phyloP scores from a whole-genome alignment of 2,888 invertebrate species.

The Timema cristinae region DNA sequence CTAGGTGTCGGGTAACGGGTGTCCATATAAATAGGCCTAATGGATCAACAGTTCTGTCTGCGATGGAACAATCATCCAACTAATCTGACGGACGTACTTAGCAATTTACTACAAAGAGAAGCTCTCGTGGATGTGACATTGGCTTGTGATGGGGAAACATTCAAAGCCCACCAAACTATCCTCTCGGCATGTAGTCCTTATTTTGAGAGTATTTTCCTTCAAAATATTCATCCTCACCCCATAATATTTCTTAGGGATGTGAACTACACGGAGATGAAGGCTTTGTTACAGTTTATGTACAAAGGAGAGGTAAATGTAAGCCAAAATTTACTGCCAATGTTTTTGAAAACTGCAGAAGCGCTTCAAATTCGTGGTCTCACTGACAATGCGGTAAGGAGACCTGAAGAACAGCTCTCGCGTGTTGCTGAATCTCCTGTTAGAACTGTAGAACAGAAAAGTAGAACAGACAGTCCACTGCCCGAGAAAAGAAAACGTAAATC shows the following conservation, averaged over 20 bases:
- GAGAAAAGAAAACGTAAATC: conserved; percentile 62
- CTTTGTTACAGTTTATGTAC: conserved; percentile 89
- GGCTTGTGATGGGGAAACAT: conserved; percentile 75
- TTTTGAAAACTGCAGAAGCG: conserved; percentile 88
- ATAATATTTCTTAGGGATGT: conserved; percentile 92
- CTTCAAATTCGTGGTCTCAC: conserved; percentile 86
- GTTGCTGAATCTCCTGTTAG: conserved; percentile 42
- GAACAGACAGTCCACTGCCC: conserved; percentile 41
- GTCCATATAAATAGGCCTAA: conserved; percentile 35
- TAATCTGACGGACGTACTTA: conserved; percentile 86
- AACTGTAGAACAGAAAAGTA: conserved; percentile 45
- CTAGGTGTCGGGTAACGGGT: conserved; percentile 17
- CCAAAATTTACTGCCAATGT: conserved; percentile 84
- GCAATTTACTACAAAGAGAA: conserved; percentile 81
- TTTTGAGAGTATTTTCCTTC: conserved; percentile 86
- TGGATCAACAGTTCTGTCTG: conserved; percentile 78
- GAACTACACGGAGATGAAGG: conserved; percentile 83
- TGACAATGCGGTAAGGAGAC: conserved; percentile 62
- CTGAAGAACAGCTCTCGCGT: conserved; percentile 41
- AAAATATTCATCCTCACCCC: conserved; percentile 85
- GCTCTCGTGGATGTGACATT: conserved; percentile 89
- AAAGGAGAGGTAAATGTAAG: conserved; percentile 88
- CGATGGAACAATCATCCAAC: conserved; percentile 93
- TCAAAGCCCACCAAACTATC: conserved; percentile 87
- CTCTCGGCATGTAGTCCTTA: conserved; percentile 91